These are phyloP conservation scores for Oriolus oriolus DNA, from an alignment of 2,113 vertebrate species.

Conservation along the genomic window DNA sequence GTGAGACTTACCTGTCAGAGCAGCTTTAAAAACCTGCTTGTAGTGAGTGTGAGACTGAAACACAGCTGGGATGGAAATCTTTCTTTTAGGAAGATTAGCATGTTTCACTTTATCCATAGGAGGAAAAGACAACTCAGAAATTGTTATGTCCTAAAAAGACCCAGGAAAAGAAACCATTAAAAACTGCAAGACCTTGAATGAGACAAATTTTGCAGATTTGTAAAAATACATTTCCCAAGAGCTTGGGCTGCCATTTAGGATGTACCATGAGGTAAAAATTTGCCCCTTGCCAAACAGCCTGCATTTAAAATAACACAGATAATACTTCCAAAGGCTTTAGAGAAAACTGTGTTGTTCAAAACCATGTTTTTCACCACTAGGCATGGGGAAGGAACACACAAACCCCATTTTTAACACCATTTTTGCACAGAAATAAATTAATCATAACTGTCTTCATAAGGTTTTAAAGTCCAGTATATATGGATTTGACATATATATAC, in stretches of 20 bases:
- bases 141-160: slow-evolving; percentile 47
- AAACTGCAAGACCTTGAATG: neutral
- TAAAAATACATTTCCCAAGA: neutral
- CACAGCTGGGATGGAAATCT: slow-evolving; percentile 57
- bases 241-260: neutral
- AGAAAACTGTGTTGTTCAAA: neutral
- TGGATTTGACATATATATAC: neutral
- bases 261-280: neutral
- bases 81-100: slow-evolving; percentile 62
- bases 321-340: neutral
- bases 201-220: neutral
- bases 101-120: slow-evolving; percentile 12
- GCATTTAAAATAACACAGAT: neutral
- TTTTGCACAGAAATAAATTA: neutral
- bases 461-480: neutral
- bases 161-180: neutral
- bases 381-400: neutral
- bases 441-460: neutral
- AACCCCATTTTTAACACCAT: neutral
- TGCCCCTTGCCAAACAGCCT: neutral
- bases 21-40: slow-evolving; percentile 71
- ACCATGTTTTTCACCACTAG: neutral
- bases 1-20: slow-evolving; percentile 67
- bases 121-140: slow-evolving; percentile 73
- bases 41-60: slow-evolving; percentile 75